These are phyloP conservation scores for Drosophila glabriapex DNA, from an alignment of 2,888 invertebrate species.

Conservation along the genomic window DNA sequence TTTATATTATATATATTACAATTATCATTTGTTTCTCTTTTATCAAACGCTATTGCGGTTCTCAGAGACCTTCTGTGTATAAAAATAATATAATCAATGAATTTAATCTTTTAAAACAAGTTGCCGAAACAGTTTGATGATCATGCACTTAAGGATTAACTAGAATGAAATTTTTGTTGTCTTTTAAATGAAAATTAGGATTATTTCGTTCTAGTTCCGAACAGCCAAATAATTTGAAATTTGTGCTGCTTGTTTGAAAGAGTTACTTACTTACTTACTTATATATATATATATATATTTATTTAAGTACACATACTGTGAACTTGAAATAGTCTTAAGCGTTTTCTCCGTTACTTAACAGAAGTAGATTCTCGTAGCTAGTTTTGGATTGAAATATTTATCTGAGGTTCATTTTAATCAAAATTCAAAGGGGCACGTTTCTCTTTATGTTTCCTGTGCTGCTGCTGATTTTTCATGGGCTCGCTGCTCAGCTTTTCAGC, in stretches of 20 bases:
- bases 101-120: background rate
- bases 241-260: background rate
- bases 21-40: background rate
- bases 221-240: background rate
- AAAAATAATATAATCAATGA: background rate
- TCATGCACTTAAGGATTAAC: no score
- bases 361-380: background rate
- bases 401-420: background rate
- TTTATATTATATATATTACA: background rate
- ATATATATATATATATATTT: no score
- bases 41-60: background rate
- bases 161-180: background rate
- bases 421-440: constrained; percentile 23
- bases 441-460: constrained; percentile 29
- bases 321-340: background rate
- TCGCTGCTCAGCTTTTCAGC: constrained; percentile 10
- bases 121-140: background rate
- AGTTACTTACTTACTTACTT: background rate
- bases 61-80: background rate
- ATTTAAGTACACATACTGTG: no score
- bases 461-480: constrained; percentile 6
- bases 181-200: background rate
- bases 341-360: background rate
- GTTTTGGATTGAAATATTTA: background rate
- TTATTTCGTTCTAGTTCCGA: background rate